Base-by-base conservation (phyloP, 1,140 invertebrate genomes). In the Drosophila cardini region DNA sequence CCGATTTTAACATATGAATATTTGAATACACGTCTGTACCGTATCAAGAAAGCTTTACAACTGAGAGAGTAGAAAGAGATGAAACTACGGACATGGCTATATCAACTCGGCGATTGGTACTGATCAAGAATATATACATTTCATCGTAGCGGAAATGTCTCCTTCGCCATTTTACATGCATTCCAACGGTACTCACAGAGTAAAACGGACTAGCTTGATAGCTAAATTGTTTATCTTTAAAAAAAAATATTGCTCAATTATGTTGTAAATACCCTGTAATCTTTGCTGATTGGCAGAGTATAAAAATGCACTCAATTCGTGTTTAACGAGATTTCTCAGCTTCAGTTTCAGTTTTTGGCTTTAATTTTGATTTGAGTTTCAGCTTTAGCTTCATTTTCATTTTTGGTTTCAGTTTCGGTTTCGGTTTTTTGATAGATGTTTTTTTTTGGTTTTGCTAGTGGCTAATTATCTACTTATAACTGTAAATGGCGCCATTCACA, bases 401-500 rank as follows among this genome's bases (percentile, higher is more conserved):
- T 10, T 48, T 48, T 6, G 18, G 18, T 48, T 21, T 21, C 38
- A 10, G 30, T 30, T 46, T 46, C 45, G 36, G 34, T 38, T 36
- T 38, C 13, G 52, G 52, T 18, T 18, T 36, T 30, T 52, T 52
- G 50, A 34, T 32, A 16, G 32, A 36, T 13, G 36, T 69, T 69
- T 45, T 18, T 18, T 71, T 71, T 63, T 48, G 30, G 64, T 48
- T 57, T 64, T 56, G 61, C 21, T 55, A n/a, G 69, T 16, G 36
- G 64, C 43, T 57, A 64, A 64, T 72, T 72, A 72, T 56, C 43
- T 40, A 4, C n/a, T 30, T 63, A 42, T 16, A 46, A 52, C 69
- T 72, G 52, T 72, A 72, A 72, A 72, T 72, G 69, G 69, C 52
- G 32, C 43, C 69, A 16, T 58, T 48, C 52, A 72, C 61, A 65